A percentile compares a stretch with the other conserved stretches of the same genome.
These are phyloP conservation scores for Malthinus seriepunctatus DNA, from an alignment of 2,888 invertebrate species.

Conservation along the genomic window DNA sequence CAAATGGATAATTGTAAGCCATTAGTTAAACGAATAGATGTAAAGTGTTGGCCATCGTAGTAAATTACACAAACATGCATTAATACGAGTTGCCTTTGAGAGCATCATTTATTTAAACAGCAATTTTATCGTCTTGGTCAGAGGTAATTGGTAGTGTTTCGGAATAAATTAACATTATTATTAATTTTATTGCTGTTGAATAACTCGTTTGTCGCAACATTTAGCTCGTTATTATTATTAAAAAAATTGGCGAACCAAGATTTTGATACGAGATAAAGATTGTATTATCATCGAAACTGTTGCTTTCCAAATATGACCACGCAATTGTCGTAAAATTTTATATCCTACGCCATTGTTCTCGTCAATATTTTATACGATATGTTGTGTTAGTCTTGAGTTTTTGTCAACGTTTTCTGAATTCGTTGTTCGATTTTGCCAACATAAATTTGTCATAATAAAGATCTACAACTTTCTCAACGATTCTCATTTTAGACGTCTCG, in stretches of 20 bases:
- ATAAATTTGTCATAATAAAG: constrained; percentile 47
- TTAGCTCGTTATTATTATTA: constrained; percentile 10
- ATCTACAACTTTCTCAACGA: constrained; percentile 37
- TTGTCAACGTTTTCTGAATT: constrained; percentile 14
- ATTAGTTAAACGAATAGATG: constrained; percentile 16
- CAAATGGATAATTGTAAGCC: constrained; percentile 15
- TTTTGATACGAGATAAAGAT: constrained; percentile 33
- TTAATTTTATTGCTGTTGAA: constrained; percentile 16
- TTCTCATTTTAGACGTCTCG: constrained; percentile 1
- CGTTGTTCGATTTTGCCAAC: constrained; percentile 20
- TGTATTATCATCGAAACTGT: constrained; percentile 38
- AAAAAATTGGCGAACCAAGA: constrained; percentile 21
- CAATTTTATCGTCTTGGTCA: constrained; percentile 35
- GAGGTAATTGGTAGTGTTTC: constrained; percentile 37
- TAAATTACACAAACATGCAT: constrained; percentile 35
- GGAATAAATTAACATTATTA: constrained; percentile 34
- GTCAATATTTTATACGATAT: constrained; percentile 48
- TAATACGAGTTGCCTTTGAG: constrained; percentile 27
- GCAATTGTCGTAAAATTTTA: constrained; percentile 49
- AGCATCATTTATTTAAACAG: constrained; percentile 35
- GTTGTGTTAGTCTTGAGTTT: constrained; percentile 26
- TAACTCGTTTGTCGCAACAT: constrained; percentile 13
- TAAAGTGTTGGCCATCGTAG: constrained; percentile 31
- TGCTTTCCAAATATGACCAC: constrained; percentile 40
- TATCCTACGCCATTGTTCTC: constrained; percentile 46